Conservation (phyloP, 2,888 invertebrate genomes). For the Hanleya hanleyi region DNA sequence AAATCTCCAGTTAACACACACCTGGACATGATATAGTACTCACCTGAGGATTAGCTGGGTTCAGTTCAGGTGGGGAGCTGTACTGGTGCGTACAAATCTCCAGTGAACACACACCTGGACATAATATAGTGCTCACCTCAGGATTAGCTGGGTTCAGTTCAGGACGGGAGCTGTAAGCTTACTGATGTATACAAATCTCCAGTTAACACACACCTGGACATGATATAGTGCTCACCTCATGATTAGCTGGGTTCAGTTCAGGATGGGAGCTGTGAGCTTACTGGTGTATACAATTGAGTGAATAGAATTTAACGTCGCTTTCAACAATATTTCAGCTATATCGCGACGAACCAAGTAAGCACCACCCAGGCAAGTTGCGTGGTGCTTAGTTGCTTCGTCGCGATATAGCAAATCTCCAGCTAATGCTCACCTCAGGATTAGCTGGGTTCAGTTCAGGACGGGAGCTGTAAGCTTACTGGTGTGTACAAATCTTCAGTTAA, state of each 20-base stretch:
- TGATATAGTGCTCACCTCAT: slow-evolving; percentile 47
- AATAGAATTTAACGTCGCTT: too few species aligned
- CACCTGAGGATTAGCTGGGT: too few species aligned
- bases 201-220: slow-evolving; percentile 72
- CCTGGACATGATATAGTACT: too few species aligned
- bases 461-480: too few species aligned
- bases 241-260: slow-evolving; percentile 39
- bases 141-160: slow-evolving; percentile 40
- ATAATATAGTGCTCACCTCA: slow-evolving; percentile 47
- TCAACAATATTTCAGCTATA: too few species aligned
- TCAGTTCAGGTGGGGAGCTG: too few species aligned
- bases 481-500: too few species aligned
- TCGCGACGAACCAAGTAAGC: too few species aligned
- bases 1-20: slow-evolving; percentile 85
- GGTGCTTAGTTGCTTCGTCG: too few species aligned
- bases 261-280: slow-evolving; percentile 41
- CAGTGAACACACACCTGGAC: too few species aligned
- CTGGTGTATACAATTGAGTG: slow-evolving; percentile 19
- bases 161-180: slow-evolving; percentile 38
- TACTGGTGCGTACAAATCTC: too few species aligned
- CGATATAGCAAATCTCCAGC: slow-evolving; percentile 30
- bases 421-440: slow-evolving; percentile 47
- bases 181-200: slow-evolving; percentile 27
- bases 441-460: slow-evolving; percentile 43
- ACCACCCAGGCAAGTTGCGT: too few species aligned